A percentile compares a stretch with the other conserved stretches of the same genome.
phyloP scores from a whole-genome alignment of 2,797 vertebrate species.

The Gambusia yucatana region DNA sequence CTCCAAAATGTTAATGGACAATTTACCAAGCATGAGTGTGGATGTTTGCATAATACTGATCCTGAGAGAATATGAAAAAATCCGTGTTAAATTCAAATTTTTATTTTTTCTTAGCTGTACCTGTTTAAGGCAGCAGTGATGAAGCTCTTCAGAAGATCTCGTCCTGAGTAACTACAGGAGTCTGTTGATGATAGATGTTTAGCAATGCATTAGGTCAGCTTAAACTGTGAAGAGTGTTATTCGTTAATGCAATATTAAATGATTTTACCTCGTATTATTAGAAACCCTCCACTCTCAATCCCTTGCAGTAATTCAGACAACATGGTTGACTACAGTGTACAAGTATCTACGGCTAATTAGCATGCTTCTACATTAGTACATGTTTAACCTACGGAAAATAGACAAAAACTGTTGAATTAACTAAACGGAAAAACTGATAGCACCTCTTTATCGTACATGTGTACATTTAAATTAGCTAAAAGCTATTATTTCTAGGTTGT shows the following conservation, averaged over 20 bases:
- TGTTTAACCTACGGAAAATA: not conserved
- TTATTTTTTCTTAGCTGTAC: conserved; percentile 50
- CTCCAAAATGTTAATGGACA: not conserved
- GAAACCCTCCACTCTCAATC: conserved; percentile 74
- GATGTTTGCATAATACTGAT: not conserved
- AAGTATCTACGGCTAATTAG: conserved; percentile 53
- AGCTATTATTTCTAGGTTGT: not conserved
- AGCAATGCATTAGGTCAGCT: not conserved
- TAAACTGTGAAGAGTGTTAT: not conserved
- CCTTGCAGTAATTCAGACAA: conserved; percentile 76
- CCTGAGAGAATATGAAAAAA: not conserved
- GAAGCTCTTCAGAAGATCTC: conserved; percentile 78
- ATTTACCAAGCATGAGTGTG: not conserved
- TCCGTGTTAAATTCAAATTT: not conserved
- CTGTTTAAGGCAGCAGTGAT: conserved; percentile 76
- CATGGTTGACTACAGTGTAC: conserved; percentile 60
- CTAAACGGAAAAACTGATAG: not conserved
- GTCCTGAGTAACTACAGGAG: conserved; percentile 71
- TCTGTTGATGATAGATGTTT: conserved; percentile 62
- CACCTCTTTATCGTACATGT: not conserved
- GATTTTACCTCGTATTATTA: conserved; percentile 78
- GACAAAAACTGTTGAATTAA: not conserved
- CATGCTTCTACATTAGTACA: conserved; percentile 21
- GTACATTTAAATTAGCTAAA: not conserved
- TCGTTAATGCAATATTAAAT: not conserved